Conservation (phyloP, 2,113 vertebrate species). For the Panthera uncia region DNA sequence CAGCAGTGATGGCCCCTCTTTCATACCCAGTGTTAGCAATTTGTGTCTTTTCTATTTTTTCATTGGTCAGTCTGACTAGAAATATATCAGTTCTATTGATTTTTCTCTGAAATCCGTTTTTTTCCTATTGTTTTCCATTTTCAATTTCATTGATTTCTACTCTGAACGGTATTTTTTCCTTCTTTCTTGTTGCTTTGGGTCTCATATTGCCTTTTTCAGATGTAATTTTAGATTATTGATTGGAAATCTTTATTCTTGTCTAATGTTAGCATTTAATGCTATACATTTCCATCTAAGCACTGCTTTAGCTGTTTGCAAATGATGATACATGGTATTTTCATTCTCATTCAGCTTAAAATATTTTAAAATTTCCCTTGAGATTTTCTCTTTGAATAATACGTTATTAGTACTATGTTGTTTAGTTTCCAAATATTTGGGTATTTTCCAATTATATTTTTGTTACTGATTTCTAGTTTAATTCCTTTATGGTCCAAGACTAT, state of each 20-base stretch:
- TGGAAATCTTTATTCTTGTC: neutral
- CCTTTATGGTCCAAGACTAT: neutral
- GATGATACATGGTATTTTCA: neutral
- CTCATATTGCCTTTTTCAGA: neutral
- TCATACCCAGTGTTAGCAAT: neutral
- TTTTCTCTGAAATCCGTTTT: neutral
- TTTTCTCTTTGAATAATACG: neutral
- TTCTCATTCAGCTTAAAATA: neutral
- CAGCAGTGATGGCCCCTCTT: neutral
- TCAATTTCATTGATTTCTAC: neutral
- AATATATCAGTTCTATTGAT: neutral
- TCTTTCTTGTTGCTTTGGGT: neutral
- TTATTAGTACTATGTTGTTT: neutral
- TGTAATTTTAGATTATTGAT: neutral
- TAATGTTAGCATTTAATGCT: neutral
- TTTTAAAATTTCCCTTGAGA: neutral
- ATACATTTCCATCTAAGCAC: neutral
- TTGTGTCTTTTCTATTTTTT: neutral
- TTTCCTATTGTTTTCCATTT: neutral
- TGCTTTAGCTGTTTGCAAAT: neutral
- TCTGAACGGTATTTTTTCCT: neutral
- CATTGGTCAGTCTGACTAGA: neutral
- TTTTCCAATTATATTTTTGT: neutral
- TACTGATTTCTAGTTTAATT: slow-evolving; percentile 28
- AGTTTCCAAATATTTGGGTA: neutral